phyloP scores from a whole-genome alignment of 2,113 vertebrate species.

The Sphyrna mokarran region DNA sequence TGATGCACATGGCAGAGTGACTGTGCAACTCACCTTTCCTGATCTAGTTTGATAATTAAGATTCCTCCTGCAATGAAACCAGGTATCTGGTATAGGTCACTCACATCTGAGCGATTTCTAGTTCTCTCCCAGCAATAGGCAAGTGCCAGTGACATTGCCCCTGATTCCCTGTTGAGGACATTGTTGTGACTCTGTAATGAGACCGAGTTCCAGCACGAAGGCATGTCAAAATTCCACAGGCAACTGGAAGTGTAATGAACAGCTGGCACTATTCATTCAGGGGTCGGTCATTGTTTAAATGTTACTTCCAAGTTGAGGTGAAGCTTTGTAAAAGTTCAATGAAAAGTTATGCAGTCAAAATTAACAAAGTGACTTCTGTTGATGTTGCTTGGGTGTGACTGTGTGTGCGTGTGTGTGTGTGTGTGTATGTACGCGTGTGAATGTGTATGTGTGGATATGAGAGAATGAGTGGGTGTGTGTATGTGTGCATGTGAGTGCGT shows the following conservation, averaged over 20 bases:
- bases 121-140: not conserved
- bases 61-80: no score
- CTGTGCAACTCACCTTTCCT: no score
- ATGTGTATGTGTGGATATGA: no score
- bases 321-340: not conserved
- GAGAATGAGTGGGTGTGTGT: no score
- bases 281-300: not conserved
- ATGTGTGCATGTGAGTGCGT: no score
- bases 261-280: not conserved
- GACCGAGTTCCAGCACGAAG: not conserved
- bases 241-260: not conserved
- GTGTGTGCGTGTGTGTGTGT: no score
- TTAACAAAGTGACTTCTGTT: not conserved
- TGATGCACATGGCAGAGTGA: no score
- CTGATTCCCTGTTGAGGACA: not conserved
- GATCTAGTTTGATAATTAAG: no score
- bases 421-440: no score
- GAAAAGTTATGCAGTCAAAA: not conserved
- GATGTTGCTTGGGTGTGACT: not conserved
- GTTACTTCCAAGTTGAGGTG: not conserved
- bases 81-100: no score
- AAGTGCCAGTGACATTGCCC: not conserved
- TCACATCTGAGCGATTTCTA: no score
- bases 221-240: not conserved
- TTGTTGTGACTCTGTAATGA: not conserved